Evolutionary conservation across 2,888 invertebrate genomes (phyloP).

Genomic region (Marasmarcha lunaedactyla): DNA sequence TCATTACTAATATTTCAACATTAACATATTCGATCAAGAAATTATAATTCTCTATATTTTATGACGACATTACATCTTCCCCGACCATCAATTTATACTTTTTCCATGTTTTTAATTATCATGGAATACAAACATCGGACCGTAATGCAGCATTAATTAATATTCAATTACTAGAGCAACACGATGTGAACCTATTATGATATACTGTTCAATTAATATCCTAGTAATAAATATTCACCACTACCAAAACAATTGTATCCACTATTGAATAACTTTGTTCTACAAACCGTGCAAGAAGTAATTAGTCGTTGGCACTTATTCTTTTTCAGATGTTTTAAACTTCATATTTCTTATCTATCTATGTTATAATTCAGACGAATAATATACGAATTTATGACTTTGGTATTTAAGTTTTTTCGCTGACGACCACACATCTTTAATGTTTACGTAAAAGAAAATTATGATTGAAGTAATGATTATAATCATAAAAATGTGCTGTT

Average conservation of each 20-base stretch:
- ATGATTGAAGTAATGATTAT: too few relatives aligned
- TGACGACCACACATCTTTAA: too few relatives aligned
- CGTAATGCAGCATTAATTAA: conserved; percentile 20
- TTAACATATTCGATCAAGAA: neutral
- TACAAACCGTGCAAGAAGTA: conserved; percentile 25
- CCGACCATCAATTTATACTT: too few relatives aligned
- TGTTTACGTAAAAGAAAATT: too few relatives aligned
- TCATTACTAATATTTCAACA: neutral
- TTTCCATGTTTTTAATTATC: neutral
- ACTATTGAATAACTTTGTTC: conserved; percentile 23
- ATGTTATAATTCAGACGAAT: too few relatives aligned
- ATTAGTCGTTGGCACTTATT: conserved; percentile 9
- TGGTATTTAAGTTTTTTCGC: too few relatives aligned
- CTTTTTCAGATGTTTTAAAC: neutral
- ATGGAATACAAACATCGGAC: neutral
- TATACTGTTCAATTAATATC: conserved; percentile 35
- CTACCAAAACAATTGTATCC: conserved; percentile 30
- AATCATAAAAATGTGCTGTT: too few relatives aligned
- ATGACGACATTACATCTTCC: neutral
- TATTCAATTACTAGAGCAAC: conserved; percentile 21
- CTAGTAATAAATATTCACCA: conserved; percentile 32
- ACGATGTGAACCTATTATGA: conserved; percentile 19
- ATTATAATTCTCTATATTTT: neutral
- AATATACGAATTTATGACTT: too few relatives aligned
- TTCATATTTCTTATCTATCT: neutral